A percentile compares a stretch with the other conserved stretches of the same genome.
These are phyloP conservation scores for Euborellia annulipes DNA, from an alignment of 1,140 invertebrate species.

Conservation along the genomic window DNA sequence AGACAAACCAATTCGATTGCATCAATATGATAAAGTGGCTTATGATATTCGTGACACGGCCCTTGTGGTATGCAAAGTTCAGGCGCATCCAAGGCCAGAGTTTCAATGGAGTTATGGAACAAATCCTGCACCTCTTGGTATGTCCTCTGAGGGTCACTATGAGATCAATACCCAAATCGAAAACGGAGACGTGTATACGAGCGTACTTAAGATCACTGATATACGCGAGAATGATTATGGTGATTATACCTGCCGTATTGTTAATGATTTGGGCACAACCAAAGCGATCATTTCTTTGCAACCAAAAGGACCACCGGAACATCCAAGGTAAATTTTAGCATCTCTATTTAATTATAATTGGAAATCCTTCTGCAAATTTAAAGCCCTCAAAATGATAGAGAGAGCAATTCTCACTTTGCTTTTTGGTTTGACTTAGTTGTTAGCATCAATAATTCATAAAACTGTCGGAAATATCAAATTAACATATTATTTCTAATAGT, in stretches of 20 bases:
- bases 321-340: slow-evolving; percentile 35
- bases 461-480: too few species aligned
- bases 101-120: slow-evolving; percentile 79
- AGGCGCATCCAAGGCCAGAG: slow-evolving; percentile 79
- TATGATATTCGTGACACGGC: slow-evolving; percentile 70
- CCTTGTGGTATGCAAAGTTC: slow-evolving; percentile 71
- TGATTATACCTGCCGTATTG: slow-evolving; percentile 72
- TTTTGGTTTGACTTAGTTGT: too few species aligned
- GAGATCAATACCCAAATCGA: slow-evolving; percentile 63
- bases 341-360: too few species aligned
- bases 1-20: slow-evolving; percentile 70
- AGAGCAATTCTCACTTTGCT: too few species aligned
- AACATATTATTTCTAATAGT: too few species aligned
- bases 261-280: slow-evolving; percentile 36
- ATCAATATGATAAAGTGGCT: slow-evolving; percentile 76
- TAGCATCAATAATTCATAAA: too few species aligned
- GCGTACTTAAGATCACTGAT: slow-evolving; percentile 56
- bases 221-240: slow-evolving; percentile 70
- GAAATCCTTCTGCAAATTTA: too few species aligned
- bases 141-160: slow-evolving; percentile 63
- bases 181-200: slow-evolving; percentile 66
- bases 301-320: slow-evolving; percentile 68
- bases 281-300: slow-evolving; percentile 63
- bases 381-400: too few species aligned
- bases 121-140: slow-evolving; percentile 49